These are phyloP conservation scores for Rhyacophila evoluta DNA, from an alignment of 2,888 invertebrate species.

Conservation along the genomic window DNA sequence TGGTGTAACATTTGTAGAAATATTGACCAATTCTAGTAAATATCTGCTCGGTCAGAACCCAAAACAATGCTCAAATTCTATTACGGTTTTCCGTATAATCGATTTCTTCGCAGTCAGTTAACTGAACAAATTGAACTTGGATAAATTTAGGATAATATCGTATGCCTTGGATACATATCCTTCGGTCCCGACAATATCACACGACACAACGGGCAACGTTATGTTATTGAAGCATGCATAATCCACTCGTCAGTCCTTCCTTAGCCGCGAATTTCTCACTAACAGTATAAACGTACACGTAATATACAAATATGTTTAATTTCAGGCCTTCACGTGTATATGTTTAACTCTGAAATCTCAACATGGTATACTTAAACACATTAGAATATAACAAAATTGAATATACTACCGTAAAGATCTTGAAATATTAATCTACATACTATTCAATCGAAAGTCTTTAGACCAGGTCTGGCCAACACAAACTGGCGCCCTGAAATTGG, in stretches of 20 bases:
- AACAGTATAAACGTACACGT: background rate
- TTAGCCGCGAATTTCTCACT: background rate
- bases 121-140: background rate
- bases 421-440: too few species aligned
- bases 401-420: too few species aligned
- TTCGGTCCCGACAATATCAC: background rate
- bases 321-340: background rate
- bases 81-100: background rate
- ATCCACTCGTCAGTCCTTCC: background rate
- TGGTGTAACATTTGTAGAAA: too few species aligned
- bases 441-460: too few species aligned
- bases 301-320: background rate
- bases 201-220: background rate
- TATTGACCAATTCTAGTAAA: too few species aligned
- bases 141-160: background rate
- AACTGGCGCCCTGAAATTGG: too few species aligned
- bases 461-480: too few species aligned
- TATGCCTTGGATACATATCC: background rate
- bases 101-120: background rate
- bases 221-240: conserved; percentile 18
- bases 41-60: too few species aligned
- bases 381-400: too few species aligned
- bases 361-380: too few species aligned
- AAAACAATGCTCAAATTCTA: too few species aligned
- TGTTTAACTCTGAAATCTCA: background rate